Percentiles rank a stretch among this genome's conserved stretches.
Conservation (phyloP, 2,888 invertebrate species). For the Melanchra persicariae region DNA sequence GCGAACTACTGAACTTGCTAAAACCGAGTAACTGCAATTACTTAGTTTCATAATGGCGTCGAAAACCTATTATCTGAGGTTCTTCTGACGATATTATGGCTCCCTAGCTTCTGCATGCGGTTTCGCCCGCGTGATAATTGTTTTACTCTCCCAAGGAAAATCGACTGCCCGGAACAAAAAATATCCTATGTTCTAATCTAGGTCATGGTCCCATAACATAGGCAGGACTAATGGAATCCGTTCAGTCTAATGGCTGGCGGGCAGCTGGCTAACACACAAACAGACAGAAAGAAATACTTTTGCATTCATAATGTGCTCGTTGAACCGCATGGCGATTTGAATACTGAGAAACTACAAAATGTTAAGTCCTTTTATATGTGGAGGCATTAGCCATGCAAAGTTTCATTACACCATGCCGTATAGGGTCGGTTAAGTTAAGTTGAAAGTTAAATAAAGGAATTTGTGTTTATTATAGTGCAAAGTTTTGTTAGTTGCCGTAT, state of each 20-base stretch:
- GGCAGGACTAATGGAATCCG: no score
- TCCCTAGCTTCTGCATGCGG: neutral
- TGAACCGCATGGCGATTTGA: conserved; percentile 21
- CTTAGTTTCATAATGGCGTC: conserved; percentile 41
- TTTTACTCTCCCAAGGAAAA: neutral
- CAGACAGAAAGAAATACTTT: neutral
- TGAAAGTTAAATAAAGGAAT: conserved; percentile 16
- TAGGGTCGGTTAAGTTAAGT: conserved; percentile 15
- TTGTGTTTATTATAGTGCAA: conserved; percentile 27
- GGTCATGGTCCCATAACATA: no score
- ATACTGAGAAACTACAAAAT: conserved; percentile 29
- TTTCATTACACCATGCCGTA: conserved; percentile 9
- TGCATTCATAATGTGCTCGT: conserved; percentile 3
- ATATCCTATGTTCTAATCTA: no score
- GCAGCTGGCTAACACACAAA: no score
- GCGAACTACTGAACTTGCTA: conserved; percentile 47
- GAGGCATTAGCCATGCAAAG: conserved; percentile 24
- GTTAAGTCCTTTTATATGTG: conserved; percentile 36
- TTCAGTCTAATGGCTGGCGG: no score
- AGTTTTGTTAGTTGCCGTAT: conserved; percentile 12
- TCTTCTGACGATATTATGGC: conserved; percentile 27
- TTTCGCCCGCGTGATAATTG: neutral
- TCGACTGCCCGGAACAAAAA: no score
- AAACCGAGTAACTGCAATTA: conserved; percentile 52
- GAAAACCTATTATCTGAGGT: conserved; percentile 45